A percentile compares a stretch with the other conserved stretches of the same genome.
Evolutionary conservation across 2,888 invertebrate species (phyloP).

Genomic region (Panzeria rudis): DNA sequence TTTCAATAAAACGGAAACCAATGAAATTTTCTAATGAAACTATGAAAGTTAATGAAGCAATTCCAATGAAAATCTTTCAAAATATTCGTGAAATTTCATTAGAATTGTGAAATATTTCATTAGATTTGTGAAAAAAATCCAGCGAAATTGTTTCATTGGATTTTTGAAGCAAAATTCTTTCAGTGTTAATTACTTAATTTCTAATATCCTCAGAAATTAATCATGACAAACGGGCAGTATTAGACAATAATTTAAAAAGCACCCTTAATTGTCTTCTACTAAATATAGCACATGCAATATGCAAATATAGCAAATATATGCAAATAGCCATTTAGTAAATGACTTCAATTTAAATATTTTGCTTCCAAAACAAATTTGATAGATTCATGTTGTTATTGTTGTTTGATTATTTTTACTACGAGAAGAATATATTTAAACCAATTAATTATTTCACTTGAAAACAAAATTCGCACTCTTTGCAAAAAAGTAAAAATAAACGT

Average conservation of each 20-base stretch:
- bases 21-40: too few species aligned
- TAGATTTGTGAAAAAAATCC: too few species aligned
- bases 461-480: not conserved
- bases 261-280: not conserved
- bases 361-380: conserved; percentile 21
- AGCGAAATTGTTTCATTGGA: too few species aligned
- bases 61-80: too few species aligned
- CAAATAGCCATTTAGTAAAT: conserved; percentile 24
- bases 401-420: conserved; percentile 1
- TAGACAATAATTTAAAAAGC: not conserved
- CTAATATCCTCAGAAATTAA: conserved; percentile 2
- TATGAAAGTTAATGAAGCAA: too few species aligned
- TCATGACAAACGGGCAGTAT: not conserved
- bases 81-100: too few species aligned
- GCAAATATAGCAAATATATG: conserved; percentile 9
- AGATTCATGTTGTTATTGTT: conserved; percentile 27
- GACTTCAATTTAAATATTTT: conserved; percentile 51
- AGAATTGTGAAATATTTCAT: too few species aligned
- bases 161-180: too few species aligned
- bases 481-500: conserved; percentile 12
- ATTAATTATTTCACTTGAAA: conserved; percentile 53
- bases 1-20: too few species aligned
- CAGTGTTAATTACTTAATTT: not conserved
- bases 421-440: conserved; percentile 49
- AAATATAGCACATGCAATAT: not conserved